These are phyloP conservation scores for Drosophila quinaria DNA, from an alignment of 2,888 invertebrate species.

Conservation along the genomic window DNA sequence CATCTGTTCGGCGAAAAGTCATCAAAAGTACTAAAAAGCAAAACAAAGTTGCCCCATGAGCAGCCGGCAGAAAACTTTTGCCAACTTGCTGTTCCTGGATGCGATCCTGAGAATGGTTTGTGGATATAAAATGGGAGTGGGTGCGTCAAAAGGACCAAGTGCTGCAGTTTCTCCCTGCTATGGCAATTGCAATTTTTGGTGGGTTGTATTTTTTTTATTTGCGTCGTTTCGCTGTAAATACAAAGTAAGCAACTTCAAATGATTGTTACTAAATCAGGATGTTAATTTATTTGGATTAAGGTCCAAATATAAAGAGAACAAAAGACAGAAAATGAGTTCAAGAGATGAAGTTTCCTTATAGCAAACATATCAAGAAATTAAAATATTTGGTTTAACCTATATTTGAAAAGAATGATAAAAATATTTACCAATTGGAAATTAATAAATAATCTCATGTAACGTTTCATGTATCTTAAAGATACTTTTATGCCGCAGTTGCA, in stretches of 20 bases:
- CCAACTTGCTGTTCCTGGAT: conserved; percentile 42
- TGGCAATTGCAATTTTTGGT: conserved; percentile 42
- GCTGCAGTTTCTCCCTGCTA: conserved; percentile 24
- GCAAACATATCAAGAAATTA: too few species aligned
- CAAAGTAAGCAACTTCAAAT: conserved; percentile 43
- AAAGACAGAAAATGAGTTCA: conserved; percentile 8
- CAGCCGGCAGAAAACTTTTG: conserved; percentile 60
- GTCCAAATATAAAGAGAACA: neutral
- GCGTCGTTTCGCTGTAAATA: conserved; percentile 37
- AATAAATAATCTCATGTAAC: neutral
- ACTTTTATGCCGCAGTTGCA: conserved; percentile 28
- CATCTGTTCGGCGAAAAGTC: conserved; percentile 82
- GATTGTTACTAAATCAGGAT: conserved; percentile 56
- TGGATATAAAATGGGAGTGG: conserved; percentile 1
- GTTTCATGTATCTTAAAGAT: conserved; percentile 25
- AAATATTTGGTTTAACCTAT: too few species aligned
- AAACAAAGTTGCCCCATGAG: conserved; percentile 79
- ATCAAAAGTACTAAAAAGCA: conserved; percentile 81
- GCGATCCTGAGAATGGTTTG: conserved; percentile 21
- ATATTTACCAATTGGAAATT: neutral
- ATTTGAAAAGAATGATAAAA: too few species aligned
- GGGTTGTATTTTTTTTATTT: conserved; percentile 48
- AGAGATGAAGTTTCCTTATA: neutral
- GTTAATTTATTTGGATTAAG: conserved; percentile 61
- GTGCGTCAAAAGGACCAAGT: conserved; percentile 17